Evolutionary conservation across 2,888 invertebrate species (phyloP).

Genomic region (Drosophila seclusa): DNA sequence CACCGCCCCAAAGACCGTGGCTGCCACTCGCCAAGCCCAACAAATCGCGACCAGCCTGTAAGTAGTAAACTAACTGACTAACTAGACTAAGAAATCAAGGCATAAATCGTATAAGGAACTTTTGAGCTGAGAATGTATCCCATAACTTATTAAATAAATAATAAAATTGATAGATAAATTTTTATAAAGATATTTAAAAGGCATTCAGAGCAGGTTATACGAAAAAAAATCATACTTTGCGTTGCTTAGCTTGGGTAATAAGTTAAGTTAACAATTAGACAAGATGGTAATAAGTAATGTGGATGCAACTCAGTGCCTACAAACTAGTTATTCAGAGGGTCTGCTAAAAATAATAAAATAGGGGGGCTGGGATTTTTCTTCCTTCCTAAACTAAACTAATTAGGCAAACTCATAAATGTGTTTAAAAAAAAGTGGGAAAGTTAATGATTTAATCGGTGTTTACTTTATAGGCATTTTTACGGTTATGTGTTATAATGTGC

Average conservation of each 20-base stretch:
- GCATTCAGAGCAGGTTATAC: background rate
- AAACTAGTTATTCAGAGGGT: background rate
- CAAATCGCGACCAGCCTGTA: conserved; percentile 95
- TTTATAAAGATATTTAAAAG: background rate
- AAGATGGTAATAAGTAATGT: background rate
- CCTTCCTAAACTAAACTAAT: background rate
- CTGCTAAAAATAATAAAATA: background rate
- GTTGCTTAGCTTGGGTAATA: background rate
- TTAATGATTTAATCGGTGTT: background rate
- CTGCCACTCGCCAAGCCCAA: conserved; percentile 95
- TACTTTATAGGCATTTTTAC: conserved; percentile 93
- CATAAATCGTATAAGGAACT: background rate
- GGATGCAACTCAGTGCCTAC: background rate
- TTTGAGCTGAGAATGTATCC: background rate
- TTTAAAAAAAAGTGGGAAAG: background rate
- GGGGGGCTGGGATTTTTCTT: background rate
- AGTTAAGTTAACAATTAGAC: background rate
- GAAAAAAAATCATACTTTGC: background rate
- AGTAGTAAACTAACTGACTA: conserved; percentile 85
- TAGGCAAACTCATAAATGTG: background rate
- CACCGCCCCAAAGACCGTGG: conserved; percentile 98
- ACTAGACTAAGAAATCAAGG: background rate
- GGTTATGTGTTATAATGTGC: conserved; percentile 99
- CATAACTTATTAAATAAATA: background rate
- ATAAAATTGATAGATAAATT: background rate